Percentiles rank a stretch among this genome's conserved stretches.
These are phyloP conservation scores for Drosophila parvula DNA, from an alignment of 1,140 invertebrate species.

Conservation along the genomic window DNA sequence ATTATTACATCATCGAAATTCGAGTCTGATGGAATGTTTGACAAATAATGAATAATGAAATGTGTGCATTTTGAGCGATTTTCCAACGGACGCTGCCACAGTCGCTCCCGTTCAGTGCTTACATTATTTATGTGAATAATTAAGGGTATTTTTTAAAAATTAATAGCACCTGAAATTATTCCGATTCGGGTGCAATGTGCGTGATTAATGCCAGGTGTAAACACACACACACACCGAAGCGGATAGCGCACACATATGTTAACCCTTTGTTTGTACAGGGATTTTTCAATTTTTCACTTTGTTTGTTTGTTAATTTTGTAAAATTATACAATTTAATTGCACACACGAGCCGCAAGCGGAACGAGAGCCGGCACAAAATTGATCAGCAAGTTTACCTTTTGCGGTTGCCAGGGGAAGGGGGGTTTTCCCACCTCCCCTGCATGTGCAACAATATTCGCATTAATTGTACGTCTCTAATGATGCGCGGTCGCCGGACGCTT, in stretches of 20 bases:
- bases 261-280: slow-evolving; percentile 49
- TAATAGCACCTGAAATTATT: slow-evolving; percentile 69
- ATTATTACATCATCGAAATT: not conserved
- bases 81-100: not conserved
- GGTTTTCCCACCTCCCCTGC: not conserved
- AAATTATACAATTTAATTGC: slow-evolving; percentile 80
- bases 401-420: slow-evolving; percentile 29
- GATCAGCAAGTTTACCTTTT: slow-evolving; percentile 60
- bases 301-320: slow-evolving; percentile 76
- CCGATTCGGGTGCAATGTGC: slow-evolving; percentile 32
- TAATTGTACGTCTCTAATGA: slow-evolving; percentile 76
- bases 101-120: slow-evolving; percentile 1
- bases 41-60: slow-evolving; percentile 33
- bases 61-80: slow-evolving; percentile 5
- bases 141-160: slow-evolving; percentile 51
- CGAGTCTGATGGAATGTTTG: slow-evolving; percentile 23
- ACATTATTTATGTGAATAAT: slow-evolving; percentile 47
- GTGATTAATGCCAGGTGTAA: slow-evolving; percentile 63
- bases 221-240: not conserved
- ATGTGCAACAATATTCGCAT: slow-evolving; percentile 58
- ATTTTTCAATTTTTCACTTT: slow-evolving; percentile 60
- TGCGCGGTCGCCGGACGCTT: slow-evolving; percentile 63
- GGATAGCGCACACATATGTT: slow-evolving; percentile 37
- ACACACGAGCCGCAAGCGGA: slow-evolving; percentile 53
- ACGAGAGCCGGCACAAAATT: slow-evolving; percentile 39